Evolutionary conservation across 2,888 invertebrate genomes (phyloP), one percentile per base, ranked within the genome.

Genomic region (Caenorhabditis doughertyi): DNA sequence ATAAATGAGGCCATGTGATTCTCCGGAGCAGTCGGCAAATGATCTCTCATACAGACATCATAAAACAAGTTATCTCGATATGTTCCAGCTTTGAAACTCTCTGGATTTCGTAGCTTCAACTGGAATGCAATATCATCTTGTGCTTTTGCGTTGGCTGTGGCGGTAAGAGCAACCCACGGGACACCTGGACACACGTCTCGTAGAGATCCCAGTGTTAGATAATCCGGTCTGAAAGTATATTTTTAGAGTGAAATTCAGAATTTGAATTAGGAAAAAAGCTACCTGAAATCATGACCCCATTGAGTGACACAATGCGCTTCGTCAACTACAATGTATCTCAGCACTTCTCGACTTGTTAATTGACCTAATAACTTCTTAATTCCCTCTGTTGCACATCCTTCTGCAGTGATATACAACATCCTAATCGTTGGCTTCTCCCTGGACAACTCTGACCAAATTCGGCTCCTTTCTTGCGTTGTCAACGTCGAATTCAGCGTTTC

Each of bases 301-400:
- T 98, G 96, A 89, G 97, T 97, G 0, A 99, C 96, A 93, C 97
- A 97, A 93, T 97, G 97, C 1, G 97, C 97, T 93, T 99, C 99
- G 93, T 99, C 99, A 13, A 99, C 95, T 25, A 97, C 95, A 89
- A 99, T 95, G 92, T 96, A 97, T 0, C 95, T 95, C 4, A 99
- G 93, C 91, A 96, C 95, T 72, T 95, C 94, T 90, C 94, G 94
- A 35, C 51, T 53, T 27, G 73, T 18, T 39, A 87, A 56, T 13
- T 23, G 55, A 4, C 51, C 56, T 32, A 77, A 65, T 4, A 79
- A 83, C 72, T 68, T 79, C 56, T 79, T 72, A 29, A 93, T 93
- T 55, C 82, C 87, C 16, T 94, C 93, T 2, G 96, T 96, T 1
- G 95, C 95, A 53, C 96, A 97, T 93, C 97, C 96, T 92, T 99